Evolutionary conservation across 2,797 vertebrate species (phyloP), one percentile per base, ranked within the genome.

Genomic region (Spinus pinus): DNA sequence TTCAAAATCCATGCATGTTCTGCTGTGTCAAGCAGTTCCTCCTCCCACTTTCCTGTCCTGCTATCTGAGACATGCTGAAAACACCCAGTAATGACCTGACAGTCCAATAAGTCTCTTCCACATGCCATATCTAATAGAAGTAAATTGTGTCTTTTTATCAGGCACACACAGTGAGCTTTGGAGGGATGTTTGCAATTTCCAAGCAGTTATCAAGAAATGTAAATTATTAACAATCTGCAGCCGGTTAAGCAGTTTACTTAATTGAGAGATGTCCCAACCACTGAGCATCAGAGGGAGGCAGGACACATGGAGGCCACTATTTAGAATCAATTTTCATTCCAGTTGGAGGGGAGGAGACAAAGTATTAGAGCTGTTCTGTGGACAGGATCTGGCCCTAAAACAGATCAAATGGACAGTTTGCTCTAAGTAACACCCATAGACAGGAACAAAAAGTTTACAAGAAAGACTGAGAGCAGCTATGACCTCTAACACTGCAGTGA

Each of bases 161-260:
- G 84, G 31, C 6, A 50, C 8, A 82, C 8, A 30, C 0, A 2
- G 16, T 31, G n/a, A 89, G 25, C 28, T 94, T 71, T 78, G 79
- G 41, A 86, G 7, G 9, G 17, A 51, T 57, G 31, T 10, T 65
- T 2, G 4, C 20, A 61, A 37, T 61, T 47, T 62, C 41, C 51
- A 61, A 85, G 67, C 21, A 47, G 18, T 74, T 92, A 75, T 10
- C 79, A 86, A 74, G 62, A 69, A 85, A 81, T 22, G 57, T 77
- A 81, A 91, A 91, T 86, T 41, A 78, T 93, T 95, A 93, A 92
- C 72, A 69, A n/a, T 12, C 58, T 72, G 33, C 73, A 81, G 44
- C 33, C 82, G 51, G 42, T 79, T 61, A 85, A 88, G 24, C 20
- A 71, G 47, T 82, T 94, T 51, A 81, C 53, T 89, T 66, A 77